Evolutionary conservation across 2,797 vertebrate genomes (phyloP), one percentile per base, ranked within the genome.

Genomic region (Thaleichthys pacificus): DNA sequence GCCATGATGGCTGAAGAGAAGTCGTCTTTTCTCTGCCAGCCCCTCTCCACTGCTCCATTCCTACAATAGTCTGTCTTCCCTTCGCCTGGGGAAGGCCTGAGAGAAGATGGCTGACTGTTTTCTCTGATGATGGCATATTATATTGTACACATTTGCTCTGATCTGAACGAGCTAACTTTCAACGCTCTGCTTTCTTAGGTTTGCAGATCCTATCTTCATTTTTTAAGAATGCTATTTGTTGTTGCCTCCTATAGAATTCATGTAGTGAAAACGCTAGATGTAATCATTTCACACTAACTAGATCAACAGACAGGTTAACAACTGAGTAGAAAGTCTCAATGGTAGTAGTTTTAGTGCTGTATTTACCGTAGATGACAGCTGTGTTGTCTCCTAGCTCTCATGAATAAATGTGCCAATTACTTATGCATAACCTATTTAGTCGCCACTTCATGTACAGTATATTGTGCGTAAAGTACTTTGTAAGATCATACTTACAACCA

Each of bases 321-420:
- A 80, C 85, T 81, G 78, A 82, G 80, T 79, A 62, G 66, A 82
- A 82, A 64, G 77, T 82, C 83, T 86, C 84, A 82, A 85, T 87
- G 86, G 84, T 90, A 88, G 89, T 92, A 91, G 88, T 93, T 93
- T 91, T 95, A 93, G 89, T 94, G 85, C 89, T 91, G 90, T 92
- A 93, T 94, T 95, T 95, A 95, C 93, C 90, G 88, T 93, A 92
- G 92, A 92, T 94, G 88, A 92, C 91, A 77, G 93, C 94, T 91
- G 85, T 92, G 85, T 94, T 90, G 90, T 92, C 93, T 92, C 89
- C 87, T 95, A 91, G 90, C 91, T 86, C 93, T 95, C 95, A 93
- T 94, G 88, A 94, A 92, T 95, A 93, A 96, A 95, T 89, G 97
- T 99, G 97, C 97, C 97, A 98, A 97, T 94, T 95, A 95, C 94